Percentiles rank a stretch among this genome's conserved stretches.
Evolutionary conservation across 1,140 invertebrate species (phyloP).

Genomic region (Drosophila setifemur): DNA sequence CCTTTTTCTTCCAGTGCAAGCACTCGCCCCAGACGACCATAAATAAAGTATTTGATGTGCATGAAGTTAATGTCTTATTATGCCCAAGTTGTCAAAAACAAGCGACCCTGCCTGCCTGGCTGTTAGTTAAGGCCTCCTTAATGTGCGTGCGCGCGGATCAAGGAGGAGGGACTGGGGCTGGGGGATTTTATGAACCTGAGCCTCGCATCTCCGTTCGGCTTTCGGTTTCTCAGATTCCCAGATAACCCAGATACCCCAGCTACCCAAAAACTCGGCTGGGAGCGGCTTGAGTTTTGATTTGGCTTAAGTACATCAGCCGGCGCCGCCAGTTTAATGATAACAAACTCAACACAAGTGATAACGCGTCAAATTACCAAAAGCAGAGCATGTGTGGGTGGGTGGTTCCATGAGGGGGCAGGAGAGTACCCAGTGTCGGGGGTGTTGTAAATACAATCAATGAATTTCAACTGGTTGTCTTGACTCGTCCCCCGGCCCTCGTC

Average conservation of each 20-base stretch:
- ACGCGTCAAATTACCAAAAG: constrained; percentile 79
- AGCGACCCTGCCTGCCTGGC: constrained; percentile 59
- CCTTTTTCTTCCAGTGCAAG: neutral
- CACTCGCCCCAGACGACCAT: constrained; percentile 68
- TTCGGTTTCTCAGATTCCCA: constrained; percentile 3
- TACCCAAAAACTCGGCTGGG: neutral
- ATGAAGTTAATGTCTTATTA: constrained; percentile 81
- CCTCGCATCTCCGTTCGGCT: constrained; percentile 26
- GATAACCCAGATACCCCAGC: too few species aligned
- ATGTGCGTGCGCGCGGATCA: constrained; percentile 51
- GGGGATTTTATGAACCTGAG: constrained; percentile 70
- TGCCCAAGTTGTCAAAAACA: constrained; percentile 81
- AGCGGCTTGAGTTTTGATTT: constrained; percentile 61
- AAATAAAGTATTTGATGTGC: constrained; percentile 81
- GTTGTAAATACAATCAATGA: constrained; percentile 80
- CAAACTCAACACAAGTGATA: constrained; percentile 80
- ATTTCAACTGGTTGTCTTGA: constrained; percentile 78
- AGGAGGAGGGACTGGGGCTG: neutral
- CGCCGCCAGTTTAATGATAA: constrained; percentile 76
- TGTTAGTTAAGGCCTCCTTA: constrained; percentile 65
- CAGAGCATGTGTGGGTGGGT: constrained; percentile 2
- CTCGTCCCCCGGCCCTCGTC: constrained; percentile 18
- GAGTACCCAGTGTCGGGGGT: constrained; percentile 40
- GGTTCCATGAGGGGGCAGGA: neutral
- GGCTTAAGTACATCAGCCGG: constrained; percentile 66